Evolutionary conservation across 2,113 vertebrate genomes (phyloP), one percentile per base, ranked within the genome.

Genomic region (Aldabrachelys gigantea): DNA sequence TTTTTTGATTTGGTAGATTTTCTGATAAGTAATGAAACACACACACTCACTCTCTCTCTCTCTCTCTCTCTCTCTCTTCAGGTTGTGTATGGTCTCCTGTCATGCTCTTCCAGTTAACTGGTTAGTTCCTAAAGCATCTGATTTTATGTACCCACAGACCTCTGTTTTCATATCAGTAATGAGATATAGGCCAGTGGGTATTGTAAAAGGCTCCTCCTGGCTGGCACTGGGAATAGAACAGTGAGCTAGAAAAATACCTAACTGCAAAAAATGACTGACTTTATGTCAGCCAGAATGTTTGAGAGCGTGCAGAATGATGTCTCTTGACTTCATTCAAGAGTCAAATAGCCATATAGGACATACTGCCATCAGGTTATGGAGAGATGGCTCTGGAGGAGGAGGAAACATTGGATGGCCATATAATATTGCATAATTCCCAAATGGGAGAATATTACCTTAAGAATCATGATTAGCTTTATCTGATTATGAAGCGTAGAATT

Each of bases 201-300:
- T n/a, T 69, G 62, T 2, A n/a, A 35, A 19, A 75, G 52, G 4
- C 2, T 85, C 79, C 29, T 81, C 41, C 35, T 75, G 82, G 29
- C 44, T 92, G 80, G n/a, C 25, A 3, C 3, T n/a, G 50, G 35
- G 76, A 91, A 50, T 47, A 85, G 75, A 85, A 27, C 25, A 82
- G 25, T 84, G 50, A 31, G 47, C 52, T 47, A 53, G 41, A 31
- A 87, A 78, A 25, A 50, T 84, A 21, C 41, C 1, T 13, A 54
- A 10, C 81, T 52, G 24, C n/a, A 56, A 59, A 86, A 82, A 21
- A 52, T 91, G 0, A 0, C 59, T 65, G 78, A 29, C 16, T 91
- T 82, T 69, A 81, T 82, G 8, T 76, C 47, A 81, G 49, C 24
- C 59, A 54, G 27, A 4, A 35, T 92, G 31, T 79, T 92, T 84